Evolutionary conservation across 2,797 vertebrate species (phyloP), one percentile per base, ranked within the genome.

Genomic region (Sebastes steindachneri): DNA sequence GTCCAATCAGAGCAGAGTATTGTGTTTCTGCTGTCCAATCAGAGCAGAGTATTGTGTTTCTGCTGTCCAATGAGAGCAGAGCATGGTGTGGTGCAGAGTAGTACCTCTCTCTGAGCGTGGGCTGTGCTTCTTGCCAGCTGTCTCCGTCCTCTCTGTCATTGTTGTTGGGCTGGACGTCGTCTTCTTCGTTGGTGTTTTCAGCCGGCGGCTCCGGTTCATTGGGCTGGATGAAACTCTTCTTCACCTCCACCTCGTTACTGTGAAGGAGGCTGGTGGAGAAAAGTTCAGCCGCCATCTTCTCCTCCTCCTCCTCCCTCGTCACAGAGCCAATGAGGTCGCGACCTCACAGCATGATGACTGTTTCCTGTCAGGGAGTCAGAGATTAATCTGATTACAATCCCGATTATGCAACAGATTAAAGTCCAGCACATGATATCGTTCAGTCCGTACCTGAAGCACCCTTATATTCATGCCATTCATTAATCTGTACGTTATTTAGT

Each of bases 211-310:
- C 82, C 84, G 93, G 84, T 89, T 94, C 64, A 86, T 91, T 79
- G 14, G 35, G 33, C 63, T 86, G 82, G 64, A 87, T 79, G 63
- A 88, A 85, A 26, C 69, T 73, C 63, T 86, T 90, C 71, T 88
- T 90, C 81, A 86, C 94, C 88, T 95, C 93, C 84, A 89, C 90
- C 51, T 88, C 79, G 2, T 69, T 48, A 28, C 83, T 73, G 87
- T 88, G 83, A 51, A 78, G 70, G 91, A 90, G 87, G 87, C 94
- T 95, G 84, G 95, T 95, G 85, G 97, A 93, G 90, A 96, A 97
- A 63, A 98, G 95, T 92, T 98, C 97, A 86, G 97, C 97, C 88
- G 97, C 97, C 97, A 98, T 97, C 94, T 96, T 96, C 92, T 94
- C 95, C 8, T 60, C 8, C 21, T 51, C 55, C 73, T 65, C 60